Evolutionary conservation across 2,888 invertebrate genomes (phyloP).

Genomic region (Sarcophaga rosellei): DNA sequence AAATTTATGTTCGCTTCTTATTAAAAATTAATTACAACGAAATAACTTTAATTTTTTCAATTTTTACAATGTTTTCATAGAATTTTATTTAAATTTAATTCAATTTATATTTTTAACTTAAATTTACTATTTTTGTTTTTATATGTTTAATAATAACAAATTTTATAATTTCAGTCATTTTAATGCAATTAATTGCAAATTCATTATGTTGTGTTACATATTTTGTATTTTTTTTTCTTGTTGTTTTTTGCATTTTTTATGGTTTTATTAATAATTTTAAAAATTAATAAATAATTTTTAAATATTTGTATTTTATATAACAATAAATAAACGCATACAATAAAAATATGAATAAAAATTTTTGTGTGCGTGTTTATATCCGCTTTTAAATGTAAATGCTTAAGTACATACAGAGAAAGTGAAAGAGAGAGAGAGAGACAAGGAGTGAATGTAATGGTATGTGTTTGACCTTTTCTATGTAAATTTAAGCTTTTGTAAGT

Average conservation of each 20-base stretch:
- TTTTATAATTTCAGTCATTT: constrained; percentile 78
- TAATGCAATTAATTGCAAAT: constrained; percentile 76
- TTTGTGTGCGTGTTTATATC: constrained; percentile 2
- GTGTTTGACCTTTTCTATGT: not conserved
- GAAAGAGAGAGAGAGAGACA: not conserved
- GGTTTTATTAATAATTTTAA: constrained; percentile 30
- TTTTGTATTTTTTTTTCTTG: not conserved
- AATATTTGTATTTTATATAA: not conserved
- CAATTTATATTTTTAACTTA: constrained; percentile 48
- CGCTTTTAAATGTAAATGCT: not conserved
- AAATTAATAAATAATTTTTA: constrained; percentile 32
- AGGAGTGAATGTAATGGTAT: not conserved
- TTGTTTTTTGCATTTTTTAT: not conserved
- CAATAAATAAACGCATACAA: not conserved
- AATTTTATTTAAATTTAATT: constrained; percentile 29
- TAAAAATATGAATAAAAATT: not conserved
- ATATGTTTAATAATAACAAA: constrained; percentile 43
- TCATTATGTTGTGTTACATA: constrained; percentile 7
- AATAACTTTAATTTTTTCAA: constrained; percentile 17
- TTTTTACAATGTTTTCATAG: constrained; percentile 40
- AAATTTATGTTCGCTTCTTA: not conserved
- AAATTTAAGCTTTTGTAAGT: not conserved
- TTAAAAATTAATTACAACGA: constrained; percentile 64
- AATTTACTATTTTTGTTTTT: constrained; percentile 33
- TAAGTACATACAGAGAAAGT: not conserved